A percentile compares a stretch with the other conserved stretches of the same genome.
Evolutionary conservation across 2,888 invertebrate species (phyloP).

Genomic region (Ephialtes manifestator): DNA sequence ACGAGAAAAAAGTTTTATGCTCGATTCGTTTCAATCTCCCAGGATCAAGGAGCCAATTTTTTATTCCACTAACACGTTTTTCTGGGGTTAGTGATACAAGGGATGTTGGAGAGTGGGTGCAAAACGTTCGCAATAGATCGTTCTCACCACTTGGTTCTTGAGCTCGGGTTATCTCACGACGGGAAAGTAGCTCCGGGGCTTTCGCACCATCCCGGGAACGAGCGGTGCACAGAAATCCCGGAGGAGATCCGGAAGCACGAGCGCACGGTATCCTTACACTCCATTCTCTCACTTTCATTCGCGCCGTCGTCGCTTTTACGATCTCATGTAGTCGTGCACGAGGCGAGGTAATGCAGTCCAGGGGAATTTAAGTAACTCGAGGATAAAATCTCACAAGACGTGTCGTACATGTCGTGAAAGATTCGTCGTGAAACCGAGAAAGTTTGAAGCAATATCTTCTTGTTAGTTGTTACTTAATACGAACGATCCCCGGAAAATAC

Average conservation of each 20-base stretch:
- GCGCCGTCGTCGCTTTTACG: conserved; percentile 56
- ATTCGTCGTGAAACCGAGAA: conserved; percentile 15
- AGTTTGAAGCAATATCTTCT: conserved; percentile 9
- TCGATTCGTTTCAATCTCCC: conserved; percentile 5
- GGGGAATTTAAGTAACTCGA: conserved; percentile 39
- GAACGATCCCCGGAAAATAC: neutral
- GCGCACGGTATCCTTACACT: conserved; percentile 58
- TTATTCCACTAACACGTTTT: conserved; percentile 44
- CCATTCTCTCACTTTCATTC: conserved; percentile 43
- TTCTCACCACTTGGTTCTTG: conserved; percentile 60
- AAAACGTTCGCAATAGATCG: conserved; percentile 48
- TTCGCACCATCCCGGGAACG: conserved; percentile 59
- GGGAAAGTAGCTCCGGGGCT: conserved; percentile 57
- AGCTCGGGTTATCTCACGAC: conserved; percentile 62
- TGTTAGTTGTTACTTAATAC: too few species aligned
- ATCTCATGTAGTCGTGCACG: conserved; percentile 42
- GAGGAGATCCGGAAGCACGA: conserved; percentile 57
- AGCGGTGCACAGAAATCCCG: conserved; percentile 63
- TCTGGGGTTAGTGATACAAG: conserved; percentile 21
- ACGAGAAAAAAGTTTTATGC: neutral
- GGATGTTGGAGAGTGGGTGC: conserved; percentile 24
- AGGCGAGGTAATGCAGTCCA: conserved; percentile 47
- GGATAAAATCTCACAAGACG: conserved; percentile 13
- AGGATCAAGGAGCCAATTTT: conserved; percentile 34
- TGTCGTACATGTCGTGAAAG: conserved; percentile 41